These are phyloP conservation scores for Caenorhabditis brenneri DNA, from an alignment of 1,140 invertebrate genomes.

Conservation along the genomic window DNA sequence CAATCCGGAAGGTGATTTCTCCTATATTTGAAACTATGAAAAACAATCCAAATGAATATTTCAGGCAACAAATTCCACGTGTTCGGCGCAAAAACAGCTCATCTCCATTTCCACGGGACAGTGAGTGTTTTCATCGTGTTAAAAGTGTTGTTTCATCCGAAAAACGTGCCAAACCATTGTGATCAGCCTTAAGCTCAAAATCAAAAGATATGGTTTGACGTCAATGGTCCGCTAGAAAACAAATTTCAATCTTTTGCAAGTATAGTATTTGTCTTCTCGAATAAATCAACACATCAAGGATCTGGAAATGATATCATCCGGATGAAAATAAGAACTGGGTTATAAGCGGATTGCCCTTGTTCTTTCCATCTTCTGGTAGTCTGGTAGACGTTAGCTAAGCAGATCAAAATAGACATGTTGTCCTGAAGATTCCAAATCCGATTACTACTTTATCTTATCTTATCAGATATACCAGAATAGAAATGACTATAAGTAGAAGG, in stretches of 20 bases:
- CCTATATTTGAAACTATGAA: not conserved
- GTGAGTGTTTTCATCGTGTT: not conserved
- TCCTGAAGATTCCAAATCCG: no score
- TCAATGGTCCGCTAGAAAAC: not conserved
- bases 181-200: no score
- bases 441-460: no score
- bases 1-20: slow-evolving; percentile 38
- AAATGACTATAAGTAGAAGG: no score
- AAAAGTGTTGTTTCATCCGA: not conserved
- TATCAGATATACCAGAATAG: no score
- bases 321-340: not conserved
- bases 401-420: no score
- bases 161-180: not conserved
- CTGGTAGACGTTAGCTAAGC: not conserved
- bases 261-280: not conserved
- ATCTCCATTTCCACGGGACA: slow-evolving; percentile 39
- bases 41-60: not conserved
- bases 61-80: slow-evolving; percentile 46
- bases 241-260: not conserved
- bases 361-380: not conserved
- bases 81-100: slow-evolving; percentile 27
- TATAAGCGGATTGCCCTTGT: not conserved
- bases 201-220: not conserved
- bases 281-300: not conserved
- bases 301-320: not conserved